Conservation (phyloP, 2,797 vertebrate genomes). For the Spizella passerina region DNA sequence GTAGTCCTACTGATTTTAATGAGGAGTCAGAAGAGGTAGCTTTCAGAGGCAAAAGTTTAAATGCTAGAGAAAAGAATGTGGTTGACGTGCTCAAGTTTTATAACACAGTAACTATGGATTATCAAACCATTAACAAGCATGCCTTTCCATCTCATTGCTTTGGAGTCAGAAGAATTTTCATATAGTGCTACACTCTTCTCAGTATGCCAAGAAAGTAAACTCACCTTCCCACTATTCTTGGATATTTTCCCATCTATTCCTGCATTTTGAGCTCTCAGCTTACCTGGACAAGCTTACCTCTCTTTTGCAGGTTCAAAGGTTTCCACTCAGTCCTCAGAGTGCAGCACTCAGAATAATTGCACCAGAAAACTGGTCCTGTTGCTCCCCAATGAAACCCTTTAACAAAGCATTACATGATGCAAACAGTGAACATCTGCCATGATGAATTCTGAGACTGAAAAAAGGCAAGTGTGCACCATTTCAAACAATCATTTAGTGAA, state of each 20-base stretch:
- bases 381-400: not conserved
- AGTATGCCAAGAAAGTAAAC: not conserved
- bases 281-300: not conserved
- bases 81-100: not conserved
- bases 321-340: not conserved
- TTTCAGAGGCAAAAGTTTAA: not conserved
- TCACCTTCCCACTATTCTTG: not conserved
- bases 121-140: not conserved
- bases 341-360: not conserved
- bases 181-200: not conserved
- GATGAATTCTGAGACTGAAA: not conserved
- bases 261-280: not conserved
- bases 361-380: not conserved
- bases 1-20: not conserved
- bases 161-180: not conserved
- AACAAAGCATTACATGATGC: not conserved
- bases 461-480: not conserved
- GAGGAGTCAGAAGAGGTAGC: not conserved
- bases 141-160: not conserved
- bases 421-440: not conserved
- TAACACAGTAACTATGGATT: not conserved
- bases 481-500: not conserved
- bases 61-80: not conserved
- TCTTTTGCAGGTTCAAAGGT: not conserved
- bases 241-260: not conserved